Evolutionary conservation across 2,797 vertebrate species (phyloP).

Genomic region (Lepilemur septentrionalis): DNA sequence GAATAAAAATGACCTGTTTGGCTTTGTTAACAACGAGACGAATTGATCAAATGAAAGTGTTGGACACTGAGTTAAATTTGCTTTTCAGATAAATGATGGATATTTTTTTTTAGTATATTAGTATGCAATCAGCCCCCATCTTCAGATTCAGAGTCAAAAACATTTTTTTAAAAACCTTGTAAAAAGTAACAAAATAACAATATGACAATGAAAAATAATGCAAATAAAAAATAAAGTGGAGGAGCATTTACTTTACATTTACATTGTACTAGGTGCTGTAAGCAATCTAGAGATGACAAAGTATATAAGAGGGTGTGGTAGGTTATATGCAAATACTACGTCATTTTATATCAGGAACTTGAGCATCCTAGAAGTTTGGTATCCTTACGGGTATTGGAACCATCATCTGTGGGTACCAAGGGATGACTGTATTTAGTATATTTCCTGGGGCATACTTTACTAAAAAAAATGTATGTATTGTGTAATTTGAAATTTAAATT

Average conservation of each 20-base stretch:
- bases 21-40: neutral
- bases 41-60: conserved; percentile 13
- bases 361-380: neutral
- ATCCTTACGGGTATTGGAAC: neutral
- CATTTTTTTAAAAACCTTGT: neutral
- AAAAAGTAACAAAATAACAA: neutral
- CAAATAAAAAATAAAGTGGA: neutral
- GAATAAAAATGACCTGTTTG: neutral
- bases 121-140: neutral
- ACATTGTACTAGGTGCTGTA: neutral
- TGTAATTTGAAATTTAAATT: conserved; percentile 33
- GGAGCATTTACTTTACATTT: neutral
- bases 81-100: neutral
- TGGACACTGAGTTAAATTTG: neutral
- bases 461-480: neutral
- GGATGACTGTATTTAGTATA: neutral
- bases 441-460: neutral
- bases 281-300: neutral
- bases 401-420: too few relatives aligned
- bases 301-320: neutral
- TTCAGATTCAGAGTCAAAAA: neutral
- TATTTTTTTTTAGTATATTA: neutral
- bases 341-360: neutral
- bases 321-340: neutral
- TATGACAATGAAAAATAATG: neutral